A percentile compares a stretch with the other conserved stretches of the same genome.
Evolutionary conservation across 35 echinoderm and acorn worm species (phyloP).

Genomic region (Apostichopus parvimensis): DNA sequence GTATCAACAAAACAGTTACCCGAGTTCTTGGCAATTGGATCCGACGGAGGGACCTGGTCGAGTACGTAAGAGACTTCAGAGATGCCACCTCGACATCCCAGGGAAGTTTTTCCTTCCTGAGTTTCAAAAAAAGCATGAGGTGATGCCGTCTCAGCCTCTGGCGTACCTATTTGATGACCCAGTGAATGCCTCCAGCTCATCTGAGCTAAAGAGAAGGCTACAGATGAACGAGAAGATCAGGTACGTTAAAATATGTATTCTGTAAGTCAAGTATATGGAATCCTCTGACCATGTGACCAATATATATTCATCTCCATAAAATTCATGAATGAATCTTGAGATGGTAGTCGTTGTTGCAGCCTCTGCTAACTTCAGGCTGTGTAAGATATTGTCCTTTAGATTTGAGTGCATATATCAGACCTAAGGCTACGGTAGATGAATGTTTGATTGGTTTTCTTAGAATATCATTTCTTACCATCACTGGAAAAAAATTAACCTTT

Average conservation of each 20-base stretch:
- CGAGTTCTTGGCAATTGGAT: conserved; percentile 85
- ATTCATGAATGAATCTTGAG: no score
- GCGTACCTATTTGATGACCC: conserved; percentile 76
- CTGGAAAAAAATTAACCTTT: no score
- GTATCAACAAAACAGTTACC: conserved; percentile 73
- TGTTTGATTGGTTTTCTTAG: no score
- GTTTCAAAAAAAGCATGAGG: conserved; percentile 18
- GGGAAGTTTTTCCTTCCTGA: conserved; percentile 73
- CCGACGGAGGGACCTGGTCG: conserved; percentile 91
- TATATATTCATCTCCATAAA: no score
- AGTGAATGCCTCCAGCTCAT: conserved; percentile 62
- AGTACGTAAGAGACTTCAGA: conserved; percentile 76
- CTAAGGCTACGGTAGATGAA: no score
- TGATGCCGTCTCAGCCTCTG: conserved; percentile 49
- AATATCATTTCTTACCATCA: no score
- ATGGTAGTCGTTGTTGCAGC: no score
- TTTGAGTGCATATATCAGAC: no score
- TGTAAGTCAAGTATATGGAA: no score
- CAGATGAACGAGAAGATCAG: conserved; percentile 98
- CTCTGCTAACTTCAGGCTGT: neutral
- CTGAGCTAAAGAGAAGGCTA: conserved; percentile 81
- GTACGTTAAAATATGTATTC: conserved; percentile 16
- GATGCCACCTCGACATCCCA: conserved; percentile 76
- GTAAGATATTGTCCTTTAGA: no score
- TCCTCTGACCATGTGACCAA: no score